Conservation (phyloP, 2,113 vertebrate genomes). For the Phalacrocorax carbo region DNA sequence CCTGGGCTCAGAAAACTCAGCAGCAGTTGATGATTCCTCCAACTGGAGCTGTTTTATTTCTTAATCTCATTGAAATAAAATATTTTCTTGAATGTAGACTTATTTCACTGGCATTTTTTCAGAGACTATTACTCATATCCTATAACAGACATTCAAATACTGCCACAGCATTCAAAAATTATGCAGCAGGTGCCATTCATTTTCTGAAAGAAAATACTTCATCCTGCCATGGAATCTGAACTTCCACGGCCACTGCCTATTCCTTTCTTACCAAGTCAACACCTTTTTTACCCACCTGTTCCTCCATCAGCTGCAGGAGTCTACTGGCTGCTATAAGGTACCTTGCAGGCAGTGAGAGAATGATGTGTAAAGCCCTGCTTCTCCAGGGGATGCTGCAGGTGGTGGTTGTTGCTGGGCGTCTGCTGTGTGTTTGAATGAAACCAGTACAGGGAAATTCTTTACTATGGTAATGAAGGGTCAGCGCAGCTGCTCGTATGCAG, state of each 20-base stretch:
- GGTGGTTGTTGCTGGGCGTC: background rate
- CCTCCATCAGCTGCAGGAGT: background rate
- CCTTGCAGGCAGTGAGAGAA: background rate
- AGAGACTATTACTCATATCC: background rate
- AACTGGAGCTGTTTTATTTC: background rate
- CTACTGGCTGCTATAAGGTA: rapidly evolving
- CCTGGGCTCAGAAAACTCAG: background rate
- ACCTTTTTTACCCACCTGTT: background rate
- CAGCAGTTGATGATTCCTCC: background rate
- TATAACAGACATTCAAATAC: background rate
- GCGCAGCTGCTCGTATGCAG: background rate
- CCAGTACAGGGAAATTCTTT: background rate
- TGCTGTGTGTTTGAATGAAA: background rate
- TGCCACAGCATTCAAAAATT: background rate
- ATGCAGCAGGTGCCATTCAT: background rate
- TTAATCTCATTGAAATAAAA: background rate
- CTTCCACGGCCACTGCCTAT: background rate
- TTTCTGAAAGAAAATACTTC: background rate
- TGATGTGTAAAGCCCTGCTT: background rate
- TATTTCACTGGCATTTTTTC: background rate
- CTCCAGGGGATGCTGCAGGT: background rate
- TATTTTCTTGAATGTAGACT: background rate
- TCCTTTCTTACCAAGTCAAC: background rate
- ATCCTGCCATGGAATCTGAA: background rate
- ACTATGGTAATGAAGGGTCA: background rate